Evolutionary conservation across 2,888 invertebrate genomes (phyloP), one percentile per base, ranked within the genome.

Genomic region (Arge pagana): DNA sequence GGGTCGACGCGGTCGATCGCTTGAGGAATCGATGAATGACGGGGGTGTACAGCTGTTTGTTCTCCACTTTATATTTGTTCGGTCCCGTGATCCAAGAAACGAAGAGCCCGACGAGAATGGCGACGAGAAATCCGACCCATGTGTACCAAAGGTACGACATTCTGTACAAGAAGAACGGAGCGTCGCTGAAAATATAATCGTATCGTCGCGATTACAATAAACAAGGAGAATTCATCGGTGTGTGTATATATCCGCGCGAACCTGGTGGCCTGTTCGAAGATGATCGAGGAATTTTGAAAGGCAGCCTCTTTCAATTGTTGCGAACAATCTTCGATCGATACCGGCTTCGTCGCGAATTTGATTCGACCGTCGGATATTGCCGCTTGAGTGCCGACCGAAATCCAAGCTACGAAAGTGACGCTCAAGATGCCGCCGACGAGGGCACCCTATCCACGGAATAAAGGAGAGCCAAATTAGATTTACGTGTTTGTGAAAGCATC

Each of bases 61-160:
- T 82, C 2, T 85, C 78, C 67, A 79, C 61, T 56, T 80, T 78
- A 2, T 83, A 82, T 64, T 83, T 81, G 58, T 85, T 84, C 4
- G 81, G 79, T 6, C 83, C 83, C 1, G 87, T 87, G 62, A 86
- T 79, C 74, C 83, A 85, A 15, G 89, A 89, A 21, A 89, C 85
- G 21, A 85, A 63, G 13, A 86, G 72, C 0, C 90, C 90, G 4
- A 88, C 80, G 3, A 81, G 52, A 37, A 89, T 80, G 8, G 85
- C 85, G 0, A 85, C 84, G 0, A 83, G 59, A 66, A 86, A 83
- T 4, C 90, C 90, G n/a, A 89, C 79, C 55, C 85, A 78, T 1
- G 88, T 87, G 75, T 89, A 90, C 79, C 89, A 90, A 72, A 89
- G 81, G 74, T 90, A 91, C 10, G 89, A 89, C 67, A 90, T 72